phyloP scores from a whole-genome alignment of 2,113 vertebrate genomes.

The Pituophis catenifer region DNA sequence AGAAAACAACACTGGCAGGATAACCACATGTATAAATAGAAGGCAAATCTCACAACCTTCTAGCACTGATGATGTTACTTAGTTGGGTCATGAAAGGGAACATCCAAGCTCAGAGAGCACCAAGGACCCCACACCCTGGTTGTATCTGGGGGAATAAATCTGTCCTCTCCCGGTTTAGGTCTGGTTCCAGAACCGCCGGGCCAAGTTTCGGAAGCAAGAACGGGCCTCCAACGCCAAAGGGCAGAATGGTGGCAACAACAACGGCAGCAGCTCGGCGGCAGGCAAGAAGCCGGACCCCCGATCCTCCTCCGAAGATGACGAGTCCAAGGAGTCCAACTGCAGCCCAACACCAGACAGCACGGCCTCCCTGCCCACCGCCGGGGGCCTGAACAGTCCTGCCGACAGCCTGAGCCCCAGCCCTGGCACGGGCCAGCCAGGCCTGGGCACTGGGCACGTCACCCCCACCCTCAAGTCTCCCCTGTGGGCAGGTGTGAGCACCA shows the following conservation, averaged over 20 bases:
- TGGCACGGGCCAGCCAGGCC: constrained; percentile 65
- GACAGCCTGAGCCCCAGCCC: constrained; percentile 89
- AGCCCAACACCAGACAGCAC: constrained; percentile 97
- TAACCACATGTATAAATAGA: neutral
- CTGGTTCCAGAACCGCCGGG: constrained; percentile 96
- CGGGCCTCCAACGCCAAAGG: constrained; percentile 87
- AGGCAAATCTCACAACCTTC: neutral
- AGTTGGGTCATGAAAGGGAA: neutral
- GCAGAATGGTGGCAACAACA: constrained; percentile 33
- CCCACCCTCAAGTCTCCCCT: constrained; percentile 84
- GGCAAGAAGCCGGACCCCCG: constrained; percentile 82
- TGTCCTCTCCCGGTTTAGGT: constrained; percentile 74
- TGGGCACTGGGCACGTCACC: constrained; percentile 74
- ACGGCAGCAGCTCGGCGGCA: constrained; percentile 49
- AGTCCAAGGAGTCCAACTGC: constrained; percentile 94
- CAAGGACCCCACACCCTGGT: neutral
- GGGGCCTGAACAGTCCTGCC: constrained; percentile 81
- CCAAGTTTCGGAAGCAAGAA: constrained; percentile 95
- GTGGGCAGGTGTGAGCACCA: constrained; percentile 81
- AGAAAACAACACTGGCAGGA: neutral
- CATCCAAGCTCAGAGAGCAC: neutral
- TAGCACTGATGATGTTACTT: neutral
- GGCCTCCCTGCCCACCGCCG: constrained; percentile 84
- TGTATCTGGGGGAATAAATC: neutral
- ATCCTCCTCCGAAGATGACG: constrained; percentile 90